phyloP scores from a whole-genome alignment of 2,797 vertebrate species.

The Sebastes oblongus region DNA sequence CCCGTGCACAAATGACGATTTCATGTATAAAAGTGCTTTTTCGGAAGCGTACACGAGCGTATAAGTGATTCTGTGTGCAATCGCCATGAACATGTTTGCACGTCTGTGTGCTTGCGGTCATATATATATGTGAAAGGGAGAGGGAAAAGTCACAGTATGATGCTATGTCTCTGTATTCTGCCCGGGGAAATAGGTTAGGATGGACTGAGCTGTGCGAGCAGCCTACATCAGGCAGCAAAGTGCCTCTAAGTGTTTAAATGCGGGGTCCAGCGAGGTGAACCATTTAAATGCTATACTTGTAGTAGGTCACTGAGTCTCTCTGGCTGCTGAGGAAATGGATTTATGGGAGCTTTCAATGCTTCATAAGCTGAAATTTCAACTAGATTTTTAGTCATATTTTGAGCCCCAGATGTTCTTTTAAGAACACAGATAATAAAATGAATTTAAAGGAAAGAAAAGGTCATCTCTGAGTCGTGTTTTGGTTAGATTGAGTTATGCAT shows the following conservation, averaged over 20 bases:
- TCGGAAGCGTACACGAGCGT: neutral
- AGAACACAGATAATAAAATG: neutral
- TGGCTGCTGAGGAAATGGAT: conserved; percentile 19
- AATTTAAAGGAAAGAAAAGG: neutral
- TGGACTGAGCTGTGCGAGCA: conserved; percentile 31
- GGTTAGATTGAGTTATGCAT: neutral
- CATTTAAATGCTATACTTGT: conserved; percentile 27
- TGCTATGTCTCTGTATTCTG: conserved; percentile 21
- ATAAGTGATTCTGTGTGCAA: neutral
- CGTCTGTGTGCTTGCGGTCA: neutral
- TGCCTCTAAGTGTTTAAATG: conserved; percentile 61
- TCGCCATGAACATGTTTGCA: neutral
- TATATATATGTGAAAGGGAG: neutral
- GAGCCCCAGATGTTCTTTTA: neutral
- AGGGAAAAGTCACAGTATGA: neutral
- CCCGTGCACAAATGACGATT: conserved; percentile 16
- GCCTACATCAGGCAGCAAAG: conserved; percentile 54
- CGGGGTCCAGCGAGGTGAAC: conserved; percentile 54
- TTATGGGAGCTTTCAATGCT: conserved; percentile 1
- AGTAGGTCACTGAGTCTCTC: conserved; percentile 37
- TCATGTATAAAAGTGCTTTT: conserved; percentile 26
- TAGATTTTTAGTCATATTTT: neutral
- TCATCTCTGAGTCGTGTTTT: neutral
- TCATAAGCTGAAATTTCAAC: neutral
- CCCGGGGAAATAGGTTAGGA: conserved; percentile 48